Base-by-base conservation (phyloP, 2,797 vertebrate genomes). In the Ciconia nigra region DNA sequence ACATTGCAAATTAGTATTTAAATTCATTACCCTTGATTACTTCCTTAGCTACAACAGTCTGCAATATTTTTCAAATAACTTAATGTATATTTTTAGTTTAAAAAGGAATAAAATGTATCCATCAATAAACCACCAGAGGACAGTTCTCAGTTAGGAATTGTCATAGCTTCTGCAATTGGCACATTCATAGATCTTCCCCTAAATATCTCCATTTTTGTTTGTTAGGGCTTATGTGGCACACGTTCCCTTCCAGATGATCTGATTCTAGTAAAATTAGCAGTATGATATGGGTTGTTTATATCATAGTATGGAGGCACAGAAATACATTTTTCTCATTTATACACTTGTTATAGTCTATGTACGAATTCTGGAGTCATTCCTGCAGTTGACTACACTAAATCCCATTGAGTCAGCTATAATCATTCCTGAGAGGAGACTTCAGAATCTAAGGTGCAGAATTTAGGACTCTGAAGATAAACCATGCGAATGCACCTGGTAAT, bases 401-500 rank as follows among this genome's bases (percentile, higher is more conserved):
- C 42, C 29, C 26, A 22, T n/a, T 42, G 29, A 69, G 33, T 57
- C 12, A 76, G 33, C n/a, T 67, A 22, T 9, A 67, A 51, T 24
- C 10, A 44, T 51, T 69, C 59, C 41, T 73, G 3, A 61, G 11
- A 3, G 4, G 42, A 69, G 28, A 25, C 26, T 87, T 89, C 41
- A 69, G 44, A 59, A 66, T 13, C n/a, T 33, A 17, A 69, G 31
- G 13, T 41, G 13, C 7, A 76, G 51, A 72, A 35, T 57, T 84
- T 71, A 49, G 44, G 22, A 62, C 35, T 71, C 26, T 21, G 52
- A 74, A 81, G 28, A 59, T 22, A 78, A 89, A 52, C 33, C 8
- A n/a, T n/a, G 33, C 0, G 0, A 72, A 47, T 52, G 9, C 3
- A 35, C 18, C 33, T 76, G 19, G 35, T 70, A 81, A 29, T 79